These are phyloP conservation scores for Empis stercorea DNA, from an alignment of 2,888 invertebrate species.

Conservation along the genomic window DNA sequence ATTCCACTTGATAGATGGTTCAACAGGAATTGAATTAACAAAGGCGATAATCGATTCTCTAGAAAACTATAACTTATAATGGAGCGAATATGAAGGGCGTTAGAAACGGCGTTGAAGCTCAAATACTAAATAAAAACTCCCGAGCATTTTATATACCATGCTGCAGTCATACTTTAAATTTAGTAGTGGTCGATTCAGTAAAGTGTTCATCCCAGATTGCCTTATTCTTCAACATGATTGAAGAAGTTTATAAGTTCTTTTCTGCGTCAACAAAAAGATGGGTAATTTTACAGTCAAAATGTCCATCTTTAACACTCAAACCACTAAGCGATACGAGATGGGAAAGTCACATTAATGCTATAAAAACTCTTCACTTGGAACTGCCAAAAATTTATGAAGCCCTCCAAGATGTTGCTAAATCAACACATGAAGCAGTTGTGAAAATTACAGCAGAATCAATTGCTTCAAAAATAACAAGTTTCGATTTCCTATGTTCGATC, in stretches of 20 bases:
- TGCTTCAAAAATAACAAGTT: too few relatives aligned
- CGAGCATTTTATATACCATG: conserved; percentile 20
- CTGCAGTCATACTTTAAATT: neutral
- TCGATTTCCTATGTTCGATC: neutral
- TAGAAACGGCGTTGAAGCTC: neutral
- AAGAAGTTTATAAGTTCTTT: conserved; percentile 18
- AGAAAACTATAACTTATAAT: neutral
- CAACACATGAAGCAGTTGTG: neutral
- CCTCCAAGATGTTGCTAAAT: neutral
- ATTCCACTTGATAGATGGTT: neutral
- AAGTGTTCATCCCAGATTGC: conserved; percentile 8
- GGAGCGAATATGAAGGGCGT: neutral
- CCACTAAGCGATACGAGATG: neutral
- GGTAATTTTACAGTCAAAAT: conserved; percentile 4
- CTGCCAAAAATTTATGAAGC: neutral
- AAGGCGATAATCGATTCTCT: neutral
- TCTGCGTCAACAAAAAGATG: conserved; percentile 15
- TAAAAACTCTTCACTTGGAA: neutral
- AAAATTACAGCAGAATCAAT: neutral
- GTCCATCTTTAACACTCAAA: conserved; percentile 2
- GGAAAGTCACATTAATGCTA: conserved; percentile 5
- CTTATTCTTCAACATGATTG: conserved; percentile 15
- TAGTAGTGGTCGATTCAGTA: conserved; percentile 22
- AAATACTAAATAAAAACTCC: conserved; percentile 1
- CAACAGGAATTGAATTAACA: neutral